phyloP scores from a whole-genome alignment of 2,797 vertebrate genomes.

The Pipistrellus pygmaeus region DNA sequence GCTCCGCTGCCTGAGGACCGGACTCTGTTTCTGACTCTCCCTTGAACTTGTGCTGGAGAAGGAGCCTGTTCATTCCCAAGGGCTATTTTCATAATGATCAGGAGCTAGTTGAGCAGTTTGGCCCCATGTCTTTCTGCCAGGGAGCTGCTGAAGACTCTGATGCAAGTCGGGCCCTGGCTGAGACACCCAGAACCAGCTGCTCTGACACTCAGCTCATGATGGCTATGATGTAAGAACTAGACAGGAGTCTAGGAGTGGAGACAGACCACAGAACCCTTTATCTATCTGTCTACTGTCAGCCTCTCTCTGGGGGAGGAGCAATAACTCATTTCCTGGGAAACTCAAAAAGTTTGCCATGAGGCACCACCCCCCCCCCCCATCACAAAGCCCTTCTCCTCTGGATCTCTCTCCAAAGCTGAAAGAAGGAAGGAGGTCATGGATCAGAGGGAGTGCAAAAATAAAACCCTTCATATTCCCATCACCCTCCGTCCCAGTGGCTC shows the following conservation, averaged over 20 bases:
- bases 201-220: neutral
- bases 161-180: neutral
- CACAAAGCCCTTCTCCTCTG: neutral
- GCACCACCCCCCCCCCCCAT: neutral
- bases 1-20: neutral
- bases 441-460: conserved; percentile 61
- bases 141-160: neutral
- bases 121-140: neutral
- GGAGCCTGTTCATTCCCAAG: neutral
- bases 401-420: conserved; percentile 14
- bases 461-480: neutral
- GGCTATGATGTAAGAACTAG: neutral
- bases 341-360: conserved; percentile 12
- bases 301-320: neutral
- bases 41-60: neutral
- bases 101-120: neutral
- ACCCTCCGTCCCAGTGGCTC: conserved; percentile 46
- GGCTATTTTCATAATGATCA: neutral
- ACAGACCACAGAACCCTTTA: neutral
- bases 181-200: neutral
- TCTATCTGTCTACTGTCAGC: neutral
- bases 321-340: conserved; percentile 50
- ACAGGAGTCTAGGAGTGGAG: neutral
- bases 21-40: neutral
- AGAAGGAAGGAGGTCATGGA: conserved; percentile 50